A percentile compares a stretch with the other conserved stretches of the same genome.
Conservation (phyloP, 2,888 invertebrate species). For the Morinoia aosen region DNA sequence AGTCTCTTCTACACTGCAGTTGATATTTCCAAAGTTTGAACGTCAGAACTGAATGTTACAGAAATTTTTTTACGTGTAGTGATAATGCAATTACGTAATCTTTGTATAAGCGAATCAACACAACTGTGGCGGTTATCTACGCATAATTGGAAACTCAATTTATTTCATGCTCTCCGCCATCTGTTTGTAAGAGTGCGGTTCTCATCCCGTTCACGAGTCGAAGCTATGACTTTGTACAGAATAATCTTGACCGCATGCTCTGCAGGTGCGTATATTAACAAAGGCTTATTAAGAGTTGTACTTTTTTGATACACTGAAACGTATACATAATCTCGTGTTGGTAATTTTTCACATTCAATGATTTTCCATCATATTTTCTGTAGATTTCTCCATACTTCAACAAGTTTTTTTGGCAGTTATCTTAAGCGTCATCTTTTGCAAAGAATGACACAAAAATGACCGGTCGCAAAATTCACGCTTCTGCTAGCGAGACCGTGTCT, state of each 20-base stretch:
- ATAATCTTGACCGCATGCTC: too few relatives aligned
- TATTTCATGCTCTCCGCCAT: too few relatives aligned
- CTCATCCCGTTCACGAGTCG: neutral
- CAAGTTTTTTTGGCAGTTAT: neutral
- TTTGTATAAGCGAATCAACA: too few relatives aligned
- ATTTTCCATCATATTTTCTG: neutral
- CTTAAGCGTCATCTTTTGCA: neutral
- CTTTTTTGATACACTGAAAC: neutral
- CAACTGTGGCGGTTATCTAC: too few relatives aligned
- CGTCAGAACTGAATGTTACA: too few relatives aligned
- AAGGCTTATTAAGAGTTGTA: neutral
- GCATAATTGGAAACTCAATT: too few relatives aligned
- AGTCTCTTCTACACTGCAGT: too few relatives aligned
- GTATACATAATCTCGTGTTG: neutral
- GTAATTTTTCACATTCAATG: neutral
- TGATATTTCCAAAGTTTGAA: too few relatives aligned
- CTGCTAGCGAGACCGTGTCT: neutral
- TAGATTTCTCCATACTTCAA: neutral
- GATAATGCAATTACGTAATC: too few relatives aligned
- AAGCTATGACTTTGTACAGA: neutral
- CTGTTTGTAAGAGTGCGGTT: too few relatives aligned
- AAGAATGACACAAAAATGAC: neutral
- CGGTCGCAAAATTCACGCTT: neutral
- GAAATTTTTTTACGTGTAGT: too few relatives aligned
- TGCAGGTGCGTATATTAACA: neutral